Conservation (phyloP, 2,888 invertebrate species). For the Pomacea canaliculata region DNA sequence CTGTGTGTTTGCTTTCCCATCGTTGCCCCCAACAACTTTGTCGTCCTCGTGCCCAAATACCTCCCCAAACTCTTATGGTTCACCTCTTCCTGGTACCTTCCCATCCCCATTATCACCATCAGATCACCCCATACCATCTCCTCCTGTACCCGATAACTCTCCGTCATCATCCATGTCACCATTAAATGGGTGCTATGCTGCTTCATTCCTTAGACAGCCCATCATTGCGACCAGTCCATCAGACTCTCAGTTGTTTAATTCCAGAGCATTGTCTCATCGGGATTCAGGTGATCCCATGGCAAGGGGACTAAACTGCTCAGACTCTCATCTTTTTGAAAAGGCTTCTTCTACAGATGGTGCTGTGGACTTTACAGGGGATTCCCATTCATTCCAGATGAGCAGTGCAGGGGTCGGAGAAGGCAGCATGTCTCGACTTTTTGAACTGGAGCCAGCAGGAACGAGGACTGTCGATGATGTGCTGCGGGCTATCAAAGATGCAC, state of each 20-base stretch:
- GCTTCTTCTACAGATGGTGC: background rate
- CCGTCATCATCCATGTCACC: constrained; percentile 20
- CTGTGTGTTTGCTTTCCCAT: background rate
- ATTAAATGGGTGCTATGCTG: constrained; percentile 19
- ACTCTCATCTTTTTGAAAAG: background rate
- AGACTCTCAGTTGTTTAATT: constrained; percentile 15
- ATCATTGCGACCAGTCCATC: constrained; percentile 13
- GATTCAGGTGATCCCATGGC: constrained; percentile 10
- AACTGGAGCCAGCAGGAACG: constrained; percentile 35
- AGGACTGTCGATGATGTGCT: constrained; percentile 57
- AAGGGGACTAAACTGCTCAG: background rate
- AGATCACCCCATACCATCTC: constrained; percentile 21
- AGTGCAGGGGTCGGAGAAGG: background rate
- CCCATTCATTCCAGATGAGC: constrained; percentile 3
- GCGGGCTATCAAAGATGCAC: constrained; percentile 52
- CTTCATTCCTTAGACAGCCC: background rate
- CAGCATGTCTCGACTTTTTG: constrained; percentile 11
- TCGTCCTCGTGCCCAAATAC: background rate
- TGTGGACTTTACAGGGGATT: background rate
- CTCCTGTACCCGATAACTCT: constrained; percentile 4
- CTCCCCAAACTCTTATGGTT: constrained; percentile 8
- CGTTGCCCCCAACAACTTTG: background rate
- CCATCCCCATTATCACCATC: constrained; percentile 14
- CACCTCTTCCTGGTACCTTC: background rate
- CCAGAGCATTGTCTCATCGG: constrained; percentile 17